Evolutionary conservation across 2,888 invertebrate genomes (phyloP).

Genomic region (Nemotelus pantherinus): DNA sequence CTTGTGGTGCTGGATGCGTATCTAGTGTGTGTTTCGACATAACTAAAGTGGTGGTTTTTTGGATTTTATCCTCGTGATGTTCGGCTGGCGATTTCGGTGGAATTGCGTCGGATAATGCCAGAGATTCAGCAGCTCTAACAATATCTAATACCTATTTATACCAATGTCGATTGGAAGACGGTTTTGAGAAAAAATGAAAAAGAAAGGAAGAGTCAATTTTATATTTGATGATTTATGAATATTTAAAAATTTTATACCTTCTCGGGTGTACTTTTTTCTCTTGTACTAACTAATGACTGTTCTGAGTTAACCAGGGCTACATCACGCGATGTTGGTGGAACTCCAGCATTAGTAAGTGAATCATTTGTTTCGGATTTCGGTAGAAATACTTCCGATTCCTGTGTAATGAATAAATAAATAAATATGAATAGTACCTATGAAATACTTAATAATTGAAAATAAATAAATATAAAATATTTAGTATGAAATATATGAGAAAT

Average conservation of each 20-base stretch:
- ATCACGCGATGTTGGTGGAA: conserved; percentile 56
- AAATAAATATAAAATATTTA: conserved; percentile 36
- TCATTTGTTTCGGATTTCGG: conserved; percentile 58
- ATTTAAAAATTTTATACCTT: conserved; percentile 65
- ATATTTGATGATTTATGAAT: no score
- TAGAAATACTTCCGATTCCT: conserved; percentile 64
- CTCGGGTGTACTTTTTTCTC: conserved; percentile 85
- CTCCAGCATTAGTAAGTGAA: conserved; percentile 50
- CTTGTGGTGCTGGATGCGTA: conserved; percentile 61
- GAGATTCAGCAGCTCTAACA: conserved; percentile 86
- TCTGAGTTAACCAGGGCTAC: conserved; percentile 58
- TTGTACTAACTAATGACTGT: conserved; percentile 68
- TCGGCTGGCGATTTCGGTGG: conserved; percentile 81
- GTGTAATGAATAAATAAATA: conserved; percentile 37
- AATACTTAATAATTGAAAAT: conserved; percentile 20
- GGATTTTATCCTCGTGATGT: conserved; percentile 70
- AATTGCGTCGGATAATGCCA: conserved; percentile 69
- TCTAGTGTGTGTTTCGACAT: conserved; percentile 94
- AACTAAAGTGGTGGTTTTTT: conserved; percentile 91
- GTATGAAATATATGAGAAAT: not conserved
- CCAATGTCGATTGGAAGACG: not conserved
- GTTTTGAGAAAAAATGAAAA: not conserved
- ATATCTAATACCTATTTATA: conserved; percentile 80
- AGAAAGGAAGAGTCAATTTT: no score
- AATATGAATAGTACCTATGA: not conserved